Evolutionary conservation across 2,113 vertebrate species (phyloP), one percentile per base, ranked within the genome.

Genomic region (Cochlearius cochlearius): DNA sequence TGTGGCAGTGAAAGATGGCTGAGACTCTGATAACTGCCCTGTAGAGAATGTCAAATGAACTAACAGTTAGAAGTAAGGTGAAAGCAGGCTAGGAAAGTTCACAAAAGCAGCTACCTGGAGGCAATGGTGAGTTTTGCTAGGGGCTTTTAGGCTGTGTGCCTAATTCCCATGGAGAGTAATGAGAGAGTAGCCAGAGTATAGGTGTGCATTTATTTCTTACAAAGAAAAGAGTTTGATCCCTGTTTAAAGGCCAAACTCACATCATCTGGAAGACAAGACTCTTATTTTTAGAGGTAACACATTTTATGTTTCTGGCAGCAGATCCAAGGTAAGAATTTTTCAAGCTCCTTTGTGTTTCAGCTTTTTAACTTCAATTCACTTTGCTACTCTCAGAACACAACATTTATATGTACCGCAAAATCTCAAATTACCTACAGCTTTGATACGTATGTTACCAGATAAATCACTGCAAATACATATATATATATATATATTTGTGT

Each of bases 371-470:
- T 89, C 56, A 92, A 74, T 84, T 96, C 88, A 85, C 38, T 92
- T 81, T 72, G 91, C 80, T 91, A 17, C 76, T 92, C 79, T 89
- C 89, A 87, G 80, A 96, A 72, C 52, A 62, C 53, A 58, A 84
- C 76, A 94, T 95, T 95, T 95, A 90, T 85, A 76, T 3, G 2
- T 82, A 90, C 84, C 20, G 1, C 86, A 91, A 94, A 94, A 91
- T 96, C 92, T 95, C 95, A 89, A 89, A 79, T 96, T 95, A 96
- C 96, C 92, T 94, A 84, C 94, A 96, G 88, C 95, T 96, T 96
- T 94, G 86, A 84, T 92, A 84, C 80, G 81, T 82, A 93, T 91
- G 95, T 91, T 95, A 94, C 86, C 76, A 94, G 86, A 96, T 94
- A 94, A 97, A 97, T 96, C 97, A 97, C 56, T 53, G 56, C 66